phyloP scores from a whole-genome alignment of 2,888 invertebrate genomes.

The Lysandra bellargus region DNA sequence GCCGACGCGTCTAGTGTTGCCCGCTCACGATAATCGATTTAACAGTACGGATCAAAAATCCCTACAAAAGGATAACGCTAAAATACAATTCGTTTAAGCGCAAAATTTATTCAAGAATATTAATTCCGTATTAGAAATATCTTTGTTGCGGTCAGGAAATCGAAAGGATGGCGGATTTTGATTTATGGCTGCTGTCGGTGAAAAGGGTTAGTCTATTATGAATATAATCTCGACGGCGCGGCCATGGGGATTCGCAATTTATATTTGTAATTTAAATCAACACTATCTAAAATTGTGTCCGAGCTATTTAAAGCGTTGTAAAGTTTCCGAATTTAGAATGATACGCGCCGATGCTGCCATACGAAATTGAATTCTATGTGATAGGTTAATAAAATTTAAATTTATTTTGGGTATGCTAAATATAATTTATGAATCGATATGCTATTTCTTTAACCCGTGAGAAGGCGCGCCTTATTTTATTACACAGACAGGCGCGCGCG shows the following conservation, averaged over 20 bases:
- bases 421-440: no score
- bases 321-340: conserved; percentile 13
- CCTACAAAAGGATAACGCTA: background rate
- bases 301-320: background rate
- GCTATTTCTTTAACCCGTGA: no score
- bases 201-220: conserved; percentile 33
- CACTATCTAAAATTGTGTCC: conserved; percentile 6
- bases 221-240: background rate
- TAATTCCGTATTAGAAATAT: conserved; percentile 22
- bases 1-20: no score
- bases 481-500: no score
- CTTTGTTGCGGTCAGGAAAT: conserved; percentile 34
- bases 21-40: background rate
- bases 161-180: conserved; percentile 35
- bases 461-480: no score
- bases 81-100: background rate
- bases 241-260: background rate
- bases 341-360: background rate
- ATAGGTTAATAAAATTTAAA: background rate
- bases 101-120: conserved; percentile 26
- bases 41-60: background rate
- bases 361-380: background rate
- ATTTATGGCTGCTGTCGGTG: conserved; percentile 35
- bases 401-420: background rate
- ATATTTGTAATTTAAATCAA: conserved; percentile 22